Conservation (phyloP, 2,888 invertebrate species). For the Ditylenchus weischeri region DNA sequence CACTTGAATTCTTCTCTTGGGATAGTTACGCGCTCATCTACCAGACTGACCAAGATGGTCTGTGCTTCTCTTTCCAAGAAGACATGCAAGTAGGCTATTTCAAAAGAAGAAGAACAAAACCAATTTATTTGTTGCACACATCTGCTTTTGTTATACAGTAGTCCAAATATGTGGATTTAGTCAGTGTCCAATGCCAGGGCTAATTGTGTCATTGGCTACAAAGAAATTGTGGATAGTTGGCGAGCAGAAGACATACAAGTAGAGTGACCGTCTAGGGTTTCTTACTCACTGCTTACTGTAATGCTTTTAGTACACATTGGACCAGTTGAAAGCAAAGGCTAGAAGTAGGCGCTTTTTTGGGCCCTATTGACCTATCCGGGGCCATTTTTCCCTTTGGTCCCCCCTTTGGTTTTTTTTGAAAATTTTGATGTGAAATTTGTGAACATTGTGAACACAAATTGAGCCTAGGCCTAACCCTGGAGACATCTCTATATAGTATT, state of each 20-base stretch:
- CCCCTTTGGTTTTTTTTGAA: too few relatives aligned
- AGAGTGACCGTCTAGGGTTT: conserved; percentile 9
- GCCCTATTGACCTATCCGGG: too few relatives aligned
- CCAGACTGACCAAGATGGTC: conserved; percentile 31
- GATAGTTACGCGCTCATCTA: conserved; percentile 30
- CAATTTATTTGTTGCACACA: conserved; percentile 2
- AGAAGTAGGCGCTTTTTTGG: conserved; percentile 31
- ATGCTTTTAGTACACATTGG: conserved; percentile 14
- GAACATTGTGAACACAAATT: too few relatives aligned
- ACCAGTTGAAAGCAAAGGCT: conserved; percentile 30
- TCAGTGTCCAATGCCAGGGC: conserved; percentile 21
- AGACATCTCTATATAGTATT: too few relatives aligned
- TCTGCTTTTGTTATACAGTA: too few relatives aligned
- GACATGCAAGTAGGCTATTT: conserved; percentile 15
- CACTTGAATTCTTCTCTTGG: conserved; percentile 27
- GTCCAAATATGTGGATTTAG: conserved; percentile 17
- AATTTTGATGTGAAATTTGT: too few relatives aligned
- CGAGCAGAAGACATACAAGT: too few relatives aligned
- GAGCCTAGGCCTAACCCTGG: too few relatives aligned
- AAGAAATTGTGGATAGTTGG: conserved; percentile 14
- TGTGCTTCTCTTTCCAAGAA: conserved; percentile 23
- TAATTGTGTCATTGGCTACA: conserved; percentile 30
- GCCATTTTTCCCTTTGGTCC: too few relatives aligned
- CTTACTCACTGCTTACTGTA: neutral
- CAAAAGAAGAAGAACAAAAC: too few relatives aligned